Conservation (phyloP, 2,888 invertebrate genomes). For the Habrosyne pyritoides region DNA sequence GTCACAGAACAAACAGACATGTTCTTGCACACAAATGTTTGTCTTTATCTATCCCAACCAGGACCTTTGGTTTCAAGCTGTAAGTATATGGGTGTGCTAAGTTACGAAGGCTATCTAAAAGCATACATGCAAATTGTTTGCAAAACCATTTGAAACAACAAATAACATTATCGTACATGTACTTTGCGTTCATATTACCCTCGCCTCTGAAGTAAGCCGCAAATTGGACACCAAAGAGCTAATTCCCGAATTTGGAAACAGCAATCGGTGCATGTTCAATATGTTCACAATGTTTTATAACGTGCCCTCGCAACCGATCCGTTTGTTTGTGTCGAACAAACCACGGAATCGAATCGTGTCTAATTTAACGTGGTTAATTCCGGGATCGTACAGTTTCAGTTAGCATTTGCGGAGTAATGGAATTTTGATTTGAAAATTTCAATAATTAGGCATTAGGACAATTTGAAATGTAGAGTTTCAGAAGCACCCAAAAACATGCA, state of each 20-base stretch:
- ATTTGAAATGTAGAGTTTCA: background rate
- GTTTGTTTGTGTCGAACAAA: slow-evolving; percentile 23
- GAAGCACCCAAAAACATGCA: no score
- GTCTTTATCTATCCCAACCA: no score
- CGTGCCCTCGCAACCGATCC: slow-evolving; percentile 5
- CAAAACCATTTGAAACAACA: background rate
- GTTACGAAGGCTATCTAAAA: no score
- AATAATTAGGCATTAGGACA: slow-evolving; percentile 8
- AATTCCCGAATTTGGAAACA: background rate
- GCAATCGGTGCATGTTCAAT: slow-evolving; percentile 4
- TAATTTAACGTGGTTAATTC: slow-evolving; percentile 35
- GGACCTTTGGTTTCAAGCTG: no score
- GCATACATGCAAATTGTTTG: no score
- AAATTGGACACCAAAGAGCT: background rate
- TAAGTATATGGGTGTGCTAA: no score
- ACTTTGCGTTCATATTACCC: background rate
- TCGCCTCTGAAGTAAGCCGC: background rate
- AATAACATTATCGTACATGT: background rate
- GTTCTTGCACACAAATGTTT: no score
- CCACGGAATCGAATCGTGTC: slow-evolving; percentile 24
- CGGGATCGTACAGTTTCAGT: slow-evolving; percentile 17
- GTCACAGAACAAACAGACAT: no score
- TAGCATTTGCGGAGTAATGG: slow-evolving; percentile 30
- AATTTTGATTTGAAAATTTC: slow-evolving; percentile 31
- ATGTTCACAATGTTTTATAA: background rate